phyloP scores from a whole-genome alignment of 2,797 vertebrate genomes.

The Crocodylus rhombifer region DNA sequence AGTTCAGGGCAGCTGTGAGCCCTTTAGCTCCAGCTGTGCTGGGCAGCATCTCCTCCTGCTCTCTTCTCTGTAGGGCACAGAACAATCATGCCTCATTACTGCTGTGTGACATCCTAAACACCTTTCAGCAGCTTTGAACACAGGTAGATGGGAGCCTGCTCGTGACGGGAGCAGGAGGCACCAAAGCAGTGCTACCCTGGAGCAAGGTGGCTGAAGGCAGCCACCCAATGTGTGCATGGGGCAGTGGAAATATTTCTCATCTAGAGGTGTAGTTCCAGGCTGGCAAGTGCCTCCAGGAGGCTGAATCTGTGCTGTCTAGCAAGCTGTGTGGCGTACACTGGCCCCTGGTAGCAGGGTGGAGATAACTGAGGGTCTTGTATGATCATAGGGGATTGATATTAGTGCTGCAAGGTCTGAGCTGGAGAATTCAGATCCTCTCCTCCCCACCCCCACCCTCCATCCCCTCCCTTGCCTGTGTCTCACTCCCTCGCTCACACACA shows the following conservation, averaged over 20 bases:
- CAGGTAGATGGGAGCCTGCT: not conserved
- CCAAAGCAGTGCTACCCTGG: not conserved
- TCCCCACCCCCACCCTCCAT: not conserved
- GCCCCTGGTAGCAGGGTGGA: not conserved
- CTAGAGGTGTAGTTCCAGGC: not conserved
- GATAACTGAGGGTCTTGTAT: not conserved
- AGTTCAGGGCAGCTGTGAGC: too few species aligned
- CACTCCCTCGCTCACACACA: slow-evolving; percentile 40
- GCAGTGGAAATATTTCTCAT: not conserved
- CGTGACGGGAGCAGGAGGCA: not conserved
- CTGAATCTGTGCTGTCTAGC: not conserved
- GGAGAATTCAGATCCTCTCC: not conserved
- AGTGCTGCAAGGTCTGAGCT: not conserved
- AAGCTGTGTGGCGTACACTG: not conserved
- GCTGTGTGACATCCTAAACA: too few species aligned
- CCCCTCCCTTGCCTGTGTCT: slow-evolving; percentile 9
- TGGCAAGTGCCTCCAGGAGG: not conserved
- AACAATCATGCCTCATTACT: too few species aligned
- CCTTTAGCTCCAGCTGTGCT: too few species aligned
- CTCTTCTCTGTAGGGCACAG: too few species aligned
- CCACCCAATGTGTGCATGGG: not conserved
- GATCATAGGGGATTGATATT: not conserved
- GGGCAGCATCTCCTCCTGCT: too few species aligned
- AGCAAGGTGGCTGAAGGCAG: not conserved
- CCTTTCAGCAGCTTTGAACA: not conserved